Conservation (phyloP, 2,113 vertebrate species). For the Triplophysa siluroides region DNA sequence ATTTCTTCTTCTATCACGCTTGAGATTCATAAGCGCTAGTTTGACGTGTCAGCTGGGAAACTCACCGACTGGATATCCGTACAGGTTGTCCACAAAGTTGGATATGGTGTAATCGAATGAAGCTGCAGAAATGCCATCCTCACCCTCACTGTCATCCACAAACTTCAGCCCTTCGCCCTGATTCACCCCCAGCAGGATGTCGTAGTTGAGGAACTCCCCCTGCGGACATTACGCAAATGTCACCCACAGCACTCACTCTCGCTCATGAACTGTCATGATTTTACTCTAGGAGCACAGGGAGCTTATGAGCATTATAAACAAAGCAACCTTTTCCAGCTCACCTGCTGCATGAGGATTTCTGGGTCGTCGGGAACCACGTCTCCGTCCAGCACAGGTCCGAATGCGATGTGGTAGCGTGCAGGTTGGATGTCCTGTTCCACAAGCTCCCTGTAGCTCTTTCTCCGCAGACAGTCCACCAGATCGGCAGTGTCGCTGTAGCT, state of each 20-base stretch:
- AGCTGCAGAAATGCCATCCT: slow-evolving; percentile 91
- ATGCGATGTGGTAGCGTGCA: slow-evolving; percentile 92
- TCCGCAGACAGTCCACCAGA: slow-evolving; percentile 86
- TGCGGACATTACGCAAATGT: slow-evolving; percentile 43
- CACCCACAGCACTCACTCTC: neutral
- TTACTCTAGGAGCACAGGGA: neutral
- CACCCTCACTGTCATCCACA: slow-evolving; percentile 93
- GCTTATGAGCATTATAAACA: neutral
- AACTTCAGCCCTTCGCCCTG: slow-evolving; percentile 95
- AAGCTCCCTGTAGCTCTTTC: slow-evolving; percentile 86
- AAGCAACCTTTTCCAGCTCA: slow-evolving; percentile 40
- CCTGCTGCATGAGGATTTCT: slow-evolving; percentile 96
- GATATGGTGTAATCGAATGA: slow-evolving; percentile 95
- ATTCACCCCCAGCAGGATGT: slow-evolving; percentile 94
- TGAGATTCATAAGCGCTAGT: neutral
- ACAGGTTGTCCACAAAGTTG: slow-evolving; percentile 96
- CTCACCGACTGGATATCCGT: slow-evolving; percentile 88
- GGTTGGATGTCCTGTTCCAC: slow-evolving; percentile 97
- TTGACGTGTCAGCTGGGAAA: neutral
- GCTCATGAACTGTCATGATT: neutral
- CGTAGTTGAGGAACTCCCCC: slow-evolving; percentile 96
- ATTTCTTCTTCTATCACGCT: too few species aligned
- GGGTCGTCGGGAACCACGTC: slow-evolving; percentile 96
- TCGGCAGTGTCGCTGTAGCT: slow-evolving; percentile 82
- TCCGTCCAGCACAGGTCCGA: slow-evolving; percentile 93